phyloP scores from a whole-genome alignment of 92 coral and sea anemone genomes.

The Parazoanthus swiftii region DNA sequence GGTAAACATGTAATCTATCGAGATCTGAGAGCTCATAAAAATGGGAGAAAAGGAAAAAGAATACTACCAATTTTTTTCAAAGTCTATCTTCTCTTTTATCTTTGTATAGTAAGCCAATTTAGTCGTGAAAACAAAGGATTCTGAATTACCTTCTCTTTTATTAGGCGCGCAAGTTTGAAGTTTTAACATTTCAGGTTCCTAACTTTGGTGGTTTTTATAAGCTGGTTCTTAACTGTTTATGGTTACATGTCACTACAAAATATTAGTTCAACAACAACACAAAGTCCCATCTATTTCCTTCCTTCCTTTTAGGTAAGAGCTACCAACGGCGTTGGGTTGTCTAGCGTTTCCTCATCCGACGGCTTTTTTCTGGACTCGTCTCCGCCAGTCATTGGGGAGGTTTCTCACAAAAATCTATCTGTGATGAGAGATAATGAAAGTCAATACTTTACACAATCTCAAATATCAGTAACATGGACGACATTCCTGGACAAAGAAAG shows the following conservation, averaged over 20 bases:
- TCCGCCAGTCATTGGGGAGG: conserved; percentile 68
- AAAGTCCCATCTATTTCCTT: not conserved
- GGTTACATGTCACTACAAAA: not conserved
- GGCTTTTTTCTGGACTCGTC: conserved; percentile 74
- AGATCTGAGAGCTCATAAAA: too few relatives aligned
- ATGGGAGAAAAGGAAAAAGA: too few relatives aligned
- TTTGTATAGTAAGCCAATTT: too few relatives aligned
- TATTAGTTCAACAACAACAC: not conserved
- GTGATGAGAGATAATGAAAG: conserved; percentile 17
- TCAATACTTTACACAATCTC: conserved; percentile 54
- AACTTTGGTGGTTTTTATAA: too few relatives aligned
- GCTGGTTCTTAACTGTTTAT: too few relatives aligned
- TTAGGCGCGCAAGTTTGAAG: too few relatives aligned
- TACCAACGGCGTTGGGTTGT: conserved; percentile 65
- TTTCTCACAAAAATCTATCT: conserved; percentile 43
- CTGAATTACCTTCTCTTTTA: too few relatives aligned
- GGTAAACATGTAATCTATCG: not conserved
- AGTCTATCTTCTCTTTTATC: too few relatives aligned
- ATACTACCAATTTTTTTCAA: too few relatives aligned
- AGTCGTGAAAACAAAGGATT: too few relatives aligned
- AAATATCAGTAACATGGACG: conserved; percentile 59
- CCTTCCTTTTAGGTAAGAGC: conserved; percentile 41
- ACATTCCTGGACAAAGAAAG: conserved; percentile 78
- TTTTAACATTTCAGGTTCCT: too few relatives aligned
- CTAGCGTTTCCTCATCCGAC: conserved; percentile 53